Conservation (phyloP, 2,888 invertebrate genomes). For the Cheilosia pagana region DNA sequence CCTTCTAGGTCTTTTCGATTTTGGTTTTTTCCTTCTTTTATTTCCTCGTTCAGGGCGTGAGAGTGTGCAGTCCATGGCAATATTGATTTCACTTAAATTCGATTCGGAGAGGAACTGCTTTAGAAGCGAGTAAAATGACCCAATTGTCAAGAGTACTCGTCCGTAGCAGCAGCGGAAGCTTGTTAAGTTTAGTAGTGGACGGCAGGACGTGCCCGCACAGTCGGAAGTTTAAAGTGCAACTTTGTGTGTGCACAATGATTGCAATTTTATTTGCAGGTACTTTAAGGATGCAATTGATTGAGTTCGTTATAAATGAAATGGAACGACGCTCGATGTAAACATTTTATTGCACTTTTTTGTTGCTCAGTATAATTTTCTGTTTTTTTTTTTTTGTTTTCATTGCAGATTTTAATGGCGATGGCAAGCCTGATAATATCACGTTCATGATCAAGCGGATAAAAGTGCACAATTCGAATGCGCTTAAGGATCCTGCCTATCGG, state of each 20-base stretch:
- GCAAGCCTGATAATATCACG: slow-evolving; percentile 95
- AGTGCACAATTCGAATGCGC: slow-evolving; percentile 93
- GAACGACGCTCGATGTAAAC: not conserved
- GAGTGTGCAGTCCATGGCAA: slow-evolving; percentile 6
- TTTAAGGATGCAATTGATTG: slow-evolving; percentile 20
- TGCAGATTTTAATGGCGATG: slow-evolving; percentile 96
- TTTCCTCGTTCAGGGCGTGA: not conserved
- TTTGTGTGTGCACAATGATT: slow-evolving; percentile 26
- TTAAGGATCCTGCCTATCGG: slow-evolving; percentile 93
- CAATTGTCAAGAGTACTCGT: slow-evolving; percentile 60
- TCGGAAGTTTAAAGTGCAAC: slow-evolving; percentile 40
- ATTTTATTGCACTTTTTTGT: not conserved
- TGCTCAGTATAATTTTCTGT: not conserved
- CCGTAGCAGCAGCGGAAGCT: slow-evolving; percentile 37
- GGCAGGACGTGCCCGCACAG: slow-evolving; percentile 25
- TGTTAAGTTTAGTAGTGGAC: slow-evolving; percentile 30
- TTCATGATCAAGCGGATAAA: slow-evolving; percentile 98
- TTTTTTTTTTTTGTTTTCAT: slow-evolving; percentile 65
- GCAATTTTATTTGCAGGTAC: slow-evolving; percentile 23
- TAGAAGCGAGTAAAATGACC: slow-evolving; percentile 55
- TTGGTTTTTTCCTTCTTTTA: slow-evolving; percentile 25
- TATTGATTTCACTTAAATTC: slow-evolving; percentile 58
- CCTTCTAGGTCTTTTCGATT: slow-evolving; percentile 30
- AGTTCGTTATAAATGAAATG: not conserved
- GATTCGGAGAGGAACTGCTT: slow-evolving; percentile 10